Evolutionary conservation across 2,113 vertebrate species (phyloP).

Genomic region (Macrotis lagotis): DNA sequence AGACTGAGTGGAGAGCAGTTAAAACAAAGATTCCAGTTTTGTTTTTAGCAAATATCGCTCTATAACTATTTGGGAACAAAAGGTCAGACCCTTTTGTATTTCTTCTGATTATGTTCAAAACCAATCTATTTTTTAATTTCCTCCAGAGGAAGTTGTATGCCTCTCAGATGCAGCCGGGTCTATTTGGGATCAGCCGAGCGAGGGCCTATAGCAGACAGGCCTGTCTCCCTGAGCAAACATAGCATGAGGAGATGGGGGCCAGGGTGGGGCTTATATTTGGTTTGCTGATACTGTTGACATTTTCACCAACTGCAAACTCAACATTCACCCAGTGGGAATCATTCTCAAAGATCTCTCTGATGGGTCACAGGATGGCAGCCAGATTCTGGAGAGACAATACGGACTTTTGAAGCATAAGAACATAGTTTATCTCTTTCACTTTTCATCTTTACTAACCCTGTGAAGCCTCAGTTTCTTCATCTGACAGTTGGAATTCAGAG

Average conservation of each 20-base stretch:
- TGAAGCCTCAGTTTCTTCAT: neutral
- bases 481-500: neutral
- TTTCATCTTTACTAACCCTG: neutral
- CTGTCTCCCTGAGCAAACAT: neutral
- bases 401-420: neutral
- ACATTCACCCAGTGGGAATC: neutral
- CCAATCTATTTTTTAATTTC: conserved; percentile 67
- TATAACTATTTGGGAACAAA: neutral
- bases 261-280: neutral
- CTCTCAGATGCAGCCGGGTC: neutral
- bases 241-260: neutral
- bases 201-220: neutral
- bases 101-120: conserved; percentile 48
- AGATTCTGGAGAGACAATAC: neutral
- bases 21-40: neutral
- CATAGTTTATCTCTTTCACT: neutral
- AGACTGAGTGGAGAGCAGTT: neutral
- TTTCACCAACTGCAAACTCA: neutral
- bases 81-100: conserved; percentile 45
- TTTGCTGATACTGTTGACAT: neutral
- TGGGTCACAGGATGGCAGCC: neutral
- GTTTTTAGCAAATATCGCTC: conserved; percentile 22
- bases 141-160: conserved; percentile 13
- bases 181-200: neutral
- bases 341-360: neutral